Conservation (phyloP, 2,113 vertebrate genomes). For the Oryzias melastigma region DNA sequence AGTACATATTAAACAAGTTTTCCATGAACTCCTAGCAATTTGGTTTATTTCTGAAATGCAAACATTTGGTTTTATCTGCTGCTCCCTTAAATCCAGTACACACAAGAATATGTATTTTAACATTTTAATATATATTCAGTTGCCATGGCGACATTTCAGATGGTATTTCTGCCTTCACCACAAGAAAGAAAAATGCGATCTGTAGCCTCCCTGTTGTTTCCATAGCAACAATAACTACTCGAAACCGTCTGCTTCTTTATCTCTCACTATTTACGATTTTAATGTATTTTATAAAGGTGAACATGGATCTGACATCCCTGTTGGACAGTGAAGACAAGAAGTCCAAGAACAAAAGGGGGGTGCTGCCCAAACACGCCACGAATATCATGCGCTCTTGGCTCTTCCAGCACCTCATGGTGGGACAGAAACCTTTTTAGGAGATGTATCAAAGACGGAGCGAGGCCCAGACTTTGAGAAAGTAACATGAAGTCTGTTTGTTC, state of each 20-base stretch:
- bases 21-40: no score
- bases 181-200: conserved; percentile 66
- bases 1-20: no score
- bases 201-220: conserved; percentile 75
- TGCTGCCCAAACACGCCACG: conserved; percentile 97
- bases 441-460: not conserved
- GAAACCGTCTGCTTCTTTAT: conserved; percentile 20
- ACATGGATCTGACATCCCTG: conserved; percentile 94
- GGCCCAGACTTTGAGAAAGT: no score
- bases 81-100: no score
- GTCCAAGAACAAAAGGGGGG: conserved; percentile 96
- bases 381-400: conserved; percentile 99
- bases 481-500: conserved; percentile 20
- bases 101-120: no score
- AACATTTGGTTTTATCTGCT: no score
- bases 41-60: no score
- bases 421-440: conserved; percentile 25
- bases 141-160: conserved; percentile 77
- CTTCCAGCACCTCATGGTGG: conserved; percentile 99
- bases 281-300: conserved; percentile 81
- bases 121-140: conserved; percentile 75
- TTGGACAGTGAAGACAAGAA: conserved; percentile 97
- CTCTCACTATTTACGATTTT: not conserved
- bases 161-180: conserved; percentile 74
- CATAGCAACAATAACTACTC: conserved; percentile 76